Evolutionary conservation across 2,888 invertebrate species (phyloP).

Genomic region (Acanthosoma haemorrhoidale): DNA sequence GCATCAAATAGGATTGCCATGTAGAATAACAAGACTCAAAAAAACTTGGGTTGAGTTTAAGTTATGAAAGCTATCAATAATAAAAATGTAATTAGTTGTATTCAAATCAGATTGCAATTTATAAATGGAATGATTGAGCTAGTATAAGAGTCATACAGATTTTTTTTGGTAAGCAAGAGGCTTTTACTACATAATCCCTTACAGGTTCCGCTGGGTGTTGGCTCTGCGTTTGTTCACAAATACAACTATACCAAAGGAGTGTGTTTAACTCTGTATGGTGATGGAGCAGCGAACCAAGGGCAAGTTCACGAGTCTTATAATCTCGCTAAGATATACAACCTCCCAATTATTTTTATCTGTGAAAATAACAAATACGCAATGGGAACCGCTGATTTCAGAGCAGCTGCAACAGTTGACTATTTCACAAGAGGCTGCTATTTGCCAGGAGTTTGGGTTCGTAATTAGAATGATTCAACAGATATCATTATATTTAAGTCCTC

Average conservation of each 20-base stretch:
- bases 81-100: no score
- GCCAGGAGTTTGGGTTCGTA: slow-evolving; percentile 57
- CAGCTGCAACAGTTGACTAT: slow-evolving; percentile 55
- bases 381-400: slow-evolving; percentile 59
- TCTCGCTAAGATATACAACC: slow-evolving; percentile 90
- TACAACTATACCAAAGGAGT: slow-evolving; percentile 82
- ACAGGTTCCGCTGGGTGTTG: slow-evolving; percentile 88
- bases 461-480: no score
- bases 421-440: slow-evolving; percentile 59
- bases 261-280: slow-evolving; percentile 83
- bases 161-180: no score
- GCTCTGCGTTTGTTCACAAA: slow-evolving; percentile 85
- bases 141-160: no score
- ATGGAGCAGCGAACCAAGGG: slow-evolving; percentile 91
- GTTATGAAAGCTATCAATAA: no score
- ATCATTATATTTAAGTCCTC: no score
- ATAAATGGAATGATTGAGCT: no score
- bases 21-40: no score
- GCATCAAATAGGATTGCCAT: no score
- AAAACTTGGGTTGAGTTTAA: no score
- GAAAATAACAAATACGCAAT: slow-evolving; percentile 99
- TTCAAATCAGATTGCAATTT: no score
- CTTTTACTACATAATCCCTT: no score
- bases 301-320: slow-evolving; percentile 84
- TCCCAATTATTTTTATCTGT: slow-evolving; percentile 90